Evolutionary conservation across 2,113 vertebrate species (phyloP), one percentile per base, ranked within the genome.

Genomic region (Upupa epops): DNA sequence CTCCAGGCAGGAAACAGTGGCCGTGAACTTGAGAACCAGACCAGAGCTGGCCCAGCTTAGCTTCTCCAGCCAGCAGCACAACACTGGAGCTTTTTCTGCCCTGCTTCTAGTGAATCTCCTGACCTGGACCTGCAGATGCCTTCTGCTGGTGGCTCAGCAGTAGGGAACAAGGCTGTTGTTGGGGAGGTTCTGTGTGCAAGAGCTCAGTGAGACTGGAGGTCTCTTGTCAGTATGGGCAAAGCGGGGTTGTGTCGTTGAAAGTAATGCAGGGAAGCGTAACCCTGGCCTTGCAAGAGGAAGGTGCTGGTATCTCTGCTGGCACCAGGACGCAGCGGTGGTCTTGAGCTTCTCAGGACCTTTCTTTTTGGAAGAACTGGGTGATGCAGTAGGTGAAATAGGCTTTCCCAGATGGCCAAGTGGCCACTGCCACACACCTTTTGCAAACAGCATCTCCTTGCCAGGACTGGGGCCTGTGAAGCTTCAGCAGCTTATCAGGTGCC

Each of bases 401-500:
- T 26, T 49, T 6, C 13, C 29, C n/a, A 7, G 70, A 54, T 6
- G 5, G 54, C 3, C 0, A 0, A 55, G n/a, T 12, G 6, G 29
- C 15, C 13, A 7, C 22, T 46, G 55, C 69, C 0, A 0, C 0
- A 2, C 29, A 58, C 18, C 63, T 89, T 63, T 13, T 64, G 31
- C 70, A 63, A 69, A 46, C 28, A 40, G 8, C 0, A 0, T 14
- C 34, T 13, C n/a, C 54, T 18, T 8, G 9, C 40, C 12, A 32
- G 28, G 54, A n/a, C 28, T 10, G 37, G 42, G 71, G 61, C 12
- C 52, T 74, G 70, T 13, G 46, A 21, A 86, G 88, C 48, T 36
- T 17, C 78, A 86, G 80, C 77, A 60, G 65, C 89, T 96, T 94
- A 90, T 86, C 80, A 52, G 68, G 15, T 55, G 52, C 76, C 91